A percentile compares a stretch with the other conserved stretches of the same genome.
Conservation (phyloP, 1,140 invertebrate genomes). For the Bombyx mandarina region DNA sequence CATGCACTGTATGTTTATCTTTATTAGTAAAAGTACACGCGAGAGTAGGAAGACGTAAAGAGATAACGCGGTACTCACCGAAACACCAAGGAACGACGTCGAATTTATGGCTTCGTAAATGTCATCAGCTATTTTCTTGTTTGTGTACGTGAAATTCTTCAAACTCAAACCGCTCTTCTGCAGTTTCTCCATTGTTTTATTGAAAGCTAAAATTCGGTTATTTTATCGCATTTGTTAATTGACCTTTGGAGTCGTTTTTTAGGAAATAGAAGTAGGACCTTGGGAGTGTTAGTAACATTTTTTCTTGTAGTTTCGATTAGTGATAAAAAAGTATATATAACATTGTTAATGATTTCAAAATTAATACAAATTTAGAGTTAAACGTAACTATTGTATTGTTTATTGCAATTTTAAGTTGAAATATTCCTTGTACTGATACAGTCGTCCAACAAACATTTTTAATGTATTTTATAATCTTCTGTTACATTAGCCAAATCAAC, state of each 20-base stretch:
- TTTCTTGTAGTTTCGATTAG: too few relatives aligned
- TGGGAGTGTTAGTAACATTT: too few relatives aligned
- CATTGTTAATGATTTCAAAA: too few relatives aligned
- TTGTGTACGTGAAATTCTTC: slow-evolving; percentile 98
- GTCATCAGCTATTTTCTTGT: slow-evolving; percentile 94
- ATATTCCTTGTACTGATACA: too few relatives aligned
- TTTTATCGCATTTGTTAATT: neutral
- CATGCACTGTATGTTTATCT: too few relatives aligned
- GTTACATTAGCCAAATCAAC: too few relatives aligned
- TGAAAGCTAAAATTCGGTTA: slow-evolving; percentile 81
- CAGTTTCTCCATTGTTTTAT: slow-evolving; percentile 93
- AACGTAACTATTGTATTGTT: too few relatives aligned
- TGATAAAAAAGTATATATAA: too few relatives aligned
- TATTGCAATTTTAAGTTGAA: too few relatives aligned
- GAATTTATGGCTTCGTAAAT: slow-evolving; percentile 98
- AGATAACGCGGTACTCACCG: slow-evolving; percentile 76
- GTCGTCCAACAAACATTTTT: too few relatives aligned
- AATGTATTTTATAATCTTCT: too few relatives aligned
- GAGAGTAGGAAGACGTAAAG: slow-evolving; percentile 2
- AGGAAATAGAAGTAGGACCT: neutral
- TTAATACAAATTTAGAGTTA: too few relatives aligned
- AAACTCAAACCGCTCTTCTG: slow-evolving; percentile 83
- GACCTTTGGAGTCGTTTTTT: neutral
- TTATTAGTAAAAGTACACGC: neutral
- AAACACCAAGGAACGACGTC: slow-evolving; percentile 97